Conservation (phyloP, 2,888 invertebrate genomes). For the Cheilosia scutellata region DNA sequence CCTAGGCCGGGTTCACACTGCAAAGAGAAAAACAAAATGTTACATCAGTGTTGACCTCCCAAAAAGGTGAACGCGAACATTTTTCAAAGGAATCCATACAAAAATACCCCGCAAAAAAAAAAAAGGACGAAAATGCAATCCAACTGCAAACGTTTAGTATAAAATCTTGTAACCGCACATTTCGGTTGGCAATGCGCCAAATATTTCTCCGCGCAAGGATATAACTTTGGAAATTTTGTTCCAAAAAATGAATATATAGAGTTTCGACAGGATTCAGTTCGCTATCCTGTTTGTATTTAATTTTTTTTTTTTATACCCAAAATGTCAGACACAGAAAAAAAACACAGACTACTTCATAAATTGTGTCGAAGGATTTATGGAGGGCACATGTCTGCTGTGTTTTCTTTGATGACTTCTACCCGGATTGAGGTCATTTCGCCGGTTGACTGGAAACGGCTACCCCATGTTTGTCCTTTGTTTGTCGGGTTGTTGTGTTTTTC, state of each 20-base stretch:
- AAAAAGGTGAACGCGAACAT: constrained; percentile 15
- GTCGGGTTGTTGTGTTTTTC: not conserved
- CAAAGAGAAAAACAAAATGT: constrained; percentile 80
- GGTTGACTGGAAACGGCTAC: constrained; percentile 50
- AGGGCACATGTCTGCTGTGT: constrained; percentile 65
- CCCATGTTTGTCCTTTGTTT: not conserved
- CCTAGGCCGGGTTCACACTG: constrained; percentile 99
- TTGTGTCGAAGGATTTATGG: constrained; percentile 66
- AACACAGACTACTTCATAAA: constrained; percentile 53
- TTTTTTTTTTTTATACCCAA: constrained; percentile 57
- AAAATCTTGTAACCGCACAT: constrained; percentile 40
- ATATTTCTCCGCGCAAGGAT: not conserved
- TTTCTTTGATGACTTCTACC: constrained; percentile 52
- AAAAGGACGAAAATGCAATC: constrained; percentile 9
- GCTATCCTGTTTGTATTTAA: constrained; percentile 23
- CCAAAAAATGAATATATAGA: constrained; percentile 28
- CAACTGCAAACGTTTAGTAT: constrained; percentile 13
- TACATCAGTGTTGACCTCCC: constrained; percentile 30
- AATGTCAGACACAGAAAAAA: constrained; percentile 52
- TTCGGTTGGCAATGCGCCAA: constrained; percentile 54
- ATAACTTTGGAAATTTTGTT: constrained; percentile 15
- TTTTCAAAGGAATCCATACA: not conserved
- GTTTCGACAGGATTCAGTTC: constrained; percentile 43
- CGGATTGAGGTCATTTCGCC: constrained; percentile 63
- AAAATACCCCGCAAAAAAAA: not conserved